These are phyloP conservation scores for Argentina silus DNA, from an alignment of 2,797 vertebrate genomes.

Conservation along the genomic window DNA sequence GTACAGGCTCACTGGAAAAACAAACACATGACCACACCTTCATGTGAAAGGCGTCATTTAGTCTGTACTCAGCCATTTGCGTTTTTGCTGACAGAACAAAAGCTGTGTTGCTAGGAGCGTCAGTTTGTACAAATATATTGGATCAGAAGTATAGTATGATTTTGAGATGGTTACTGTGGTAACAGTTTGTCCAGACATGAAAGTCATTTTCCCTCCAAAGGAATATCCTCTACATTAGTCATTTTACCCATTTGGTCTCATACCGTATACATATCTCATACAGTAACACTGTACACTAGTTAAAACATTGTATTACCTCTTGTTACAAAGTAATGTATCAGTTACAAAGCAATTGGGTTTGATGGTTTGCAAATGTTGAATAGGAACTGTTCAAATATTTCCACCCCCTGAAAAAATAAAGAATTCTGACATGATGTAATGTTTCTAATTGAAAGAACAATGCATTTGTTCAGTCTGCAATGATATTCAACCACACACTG, in stretches of 20 bases:
- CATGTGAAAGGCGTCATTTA: constrained; percentile 19
- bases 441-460: not conserved
- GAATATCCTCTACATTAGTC: not conserved
- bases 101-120: constrained; percentile 32
- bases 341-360: too few relatives aligned
- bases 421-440: too few relatives aligned
- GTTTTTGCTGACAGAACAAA: constrained; percentile 39
- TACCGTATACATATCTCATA: not conserved
- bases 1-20: not conserved
- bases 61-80: constrained; percentile 31
- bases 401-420: too few relatives aligned
- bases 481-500: not conserved
- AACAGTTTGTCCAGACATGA: constrained; percentile 42
- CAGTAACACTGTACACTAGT: not conserved
- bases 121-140: constrained; percentile 19
- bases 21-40: constrained; percentile 3
- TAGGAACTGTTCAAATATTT: not conserved
- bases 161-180: constrained; percentile 23
- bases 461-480: not conserved
- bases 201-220: constrained; percentile 14
- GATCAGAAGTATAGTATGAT: constrained; percentile 37
- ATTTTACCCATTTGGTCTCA: not conserved
- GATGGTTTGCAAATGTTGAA: not conserved
- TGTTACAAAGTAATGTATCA: not conserved
- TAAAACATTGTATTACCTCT: not conserved